Percentiles rank a stretch among this genome's conserved stretches.
phyloP scores from a whole-genome alignment of 2,888 invertebrate species.

The Acrobasis consociella region DNA sequence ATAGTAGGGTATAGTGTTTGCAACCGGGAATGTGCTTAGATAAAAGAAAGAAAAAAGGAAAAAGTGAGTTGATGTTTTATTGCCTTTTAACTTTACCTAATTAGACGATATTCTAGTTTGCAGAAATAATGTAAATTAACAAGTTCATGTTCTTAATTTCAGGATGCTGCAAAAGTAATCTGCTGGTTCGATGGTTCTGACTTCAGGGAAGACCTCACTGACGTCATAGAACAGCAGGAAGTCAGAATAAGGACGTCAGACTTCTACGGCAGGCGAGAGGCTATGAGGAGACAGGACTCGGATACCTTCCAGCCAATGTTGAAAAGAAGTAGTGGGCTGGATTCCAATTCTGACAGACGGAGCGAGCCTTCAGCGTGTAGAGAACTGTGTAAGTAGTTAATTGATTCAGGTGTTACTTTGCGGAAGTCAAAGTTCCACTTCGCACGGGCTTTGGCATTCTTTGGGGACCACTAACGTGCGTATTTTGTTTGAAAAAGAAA shows the following conservation, averaged over 20 bases:
- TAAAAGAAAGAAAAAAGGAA: no score
- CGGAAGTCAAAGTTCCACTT: no score
- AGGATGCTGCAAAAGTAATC: slow-evolving; percentile 76
- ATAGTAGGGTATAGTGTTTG: no score
- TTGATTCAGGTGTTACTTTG: no score
- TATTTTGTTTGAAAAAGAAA: no score
- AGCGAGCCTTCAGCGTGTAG: slow-evolving; percentile 61
- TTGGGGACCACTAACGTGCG: no score
- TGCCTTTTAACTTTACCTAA: neutral
- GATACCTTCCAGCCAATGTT: slow-evolving; percentile 75
- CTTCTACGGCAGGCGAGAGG: slow-evolving; percentile 54
- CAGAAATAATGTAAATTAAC: neutral
- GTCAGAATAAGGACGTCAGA: slow-evolving; percentile 72
- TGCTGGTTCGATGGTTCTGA: slow-evolving; percentile 80
- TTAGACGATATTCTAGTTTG: neutral
- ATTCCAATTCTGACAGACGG: slow-evolving; percentile 63
- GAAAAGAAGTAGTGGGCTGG: slow-evolving; percentile 64
- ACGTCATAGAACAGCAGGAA: slow-evolving; percentile 76
- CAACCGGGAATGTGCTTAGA: no score
- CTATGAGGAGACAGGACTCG: slow-evolving; percentile 61
- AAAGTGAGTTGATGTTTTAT: no score
- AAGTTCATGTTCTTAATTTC: slow-evolving; percentile 21
- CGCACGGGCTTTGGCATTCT: no score
- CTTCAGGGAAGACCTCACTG: slow-evolving; percentile 73
- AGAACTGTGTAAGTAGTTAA: slow-evolving; percentile 62